Evolutionary conservation across 2,888 invertebrate species (phyloP), one percentile per base, ranked within the genome.

Genomic region (Mesoligia furuncula): DNA sequence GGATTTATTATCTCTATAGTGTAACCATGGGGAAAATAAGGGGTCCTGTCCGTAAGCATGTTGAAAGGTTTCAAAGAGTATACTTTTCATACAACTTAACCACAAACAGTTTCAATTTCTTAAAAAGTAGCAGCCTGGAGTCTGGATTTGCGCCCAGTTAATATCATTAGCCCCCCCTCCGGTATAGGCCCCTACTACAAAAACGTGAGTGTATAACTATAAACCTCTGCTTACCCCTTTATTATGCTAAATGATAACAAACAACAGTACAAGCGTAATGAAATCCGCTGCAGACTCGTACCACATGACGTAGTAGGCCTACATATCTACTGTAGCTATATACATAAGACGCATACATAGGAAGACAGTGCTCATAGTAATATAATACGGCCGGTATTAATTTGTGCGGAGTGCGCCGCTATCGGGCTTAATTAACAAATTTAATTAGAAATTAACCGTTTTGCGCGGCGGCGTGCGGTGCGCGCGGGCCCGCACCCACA

Each of bases 401-500:
- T 95, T 95, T 94, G 93, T 91, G 90, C 90, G 84, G 90, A 91
- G 92, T 89, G 88, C 90, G 94, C 94, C 81, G 79, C 88, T 88
- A 95, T 95, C 94, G 94, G 95, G 95, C 95, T 96, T 97, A 97
- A 97, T 97, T 97, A 97, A 96, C 96, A 96, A 96, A 97, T 97
- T 97, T 97, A 97, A 97, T 97, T 97, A 96, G 95, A 96, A 97
- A 97, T 97, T 97, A 97, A 97, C 96, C 95, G 96, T 96, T 96
- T 96, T 94, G 92, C 92, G 85, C 90, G 87, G 87, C 80, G 87
- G 85, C 88, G 81, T 87, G 85, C 89, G 88, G 90, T 90, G 91
- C 91, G 92, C 89, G 88, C 90, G 89, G 80, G 62, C 79, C 71
- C 86, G 74, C 80, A 67, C 72, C 72, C 67, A 51, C 87, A 93